These are phyloP conservation scores for Micrastur ruficollis DNA, from an alignment of 2,797 vertebrate genomes.

Conservation along the genomic window DNA sequence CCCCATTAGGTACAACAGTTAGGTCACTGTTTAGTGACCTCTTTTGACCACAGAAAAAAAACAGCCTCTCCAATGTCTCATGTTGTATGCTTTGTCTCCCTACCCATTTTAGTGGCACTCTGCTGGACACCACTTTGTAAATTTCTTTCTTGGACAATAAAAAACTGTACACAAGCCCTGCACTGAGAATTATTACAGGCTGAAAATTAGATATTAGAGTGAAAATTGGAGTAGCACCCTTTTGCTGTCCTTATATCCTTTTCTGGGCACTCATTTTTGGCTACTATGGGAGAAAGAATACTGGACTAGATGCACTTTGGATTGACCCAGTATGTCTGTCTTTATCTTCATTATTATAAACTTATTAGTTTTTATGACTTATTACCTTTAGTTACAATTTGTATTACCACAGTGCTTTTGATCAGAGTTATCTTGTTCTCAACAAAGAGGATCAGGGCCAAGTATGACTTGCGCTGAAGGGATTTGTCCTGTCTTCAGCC, in stretches of 20 bases:
- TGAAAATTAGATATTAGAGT: not conserved
- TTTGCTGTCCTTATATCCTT: not conserved
- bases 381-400: not conserved
- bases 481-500: not conserved
- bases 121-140: not conserved
- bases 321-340: not conserved
- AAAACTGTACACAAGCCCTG: not conserved
- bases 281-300: not conserved
- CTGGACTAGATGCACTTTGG: not conserved
- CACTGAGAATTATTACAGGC: not conserved
- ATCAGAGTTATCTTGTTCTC: not conserved
- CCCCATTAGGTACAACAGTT: not conserved
- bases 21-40: not conserved
- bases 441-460: not conserved
- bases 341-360: not conserved
- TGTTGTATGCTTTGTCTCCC: not conserved
- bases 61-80: not conserved
- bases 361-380: not conserved
- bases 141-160: not conserved
- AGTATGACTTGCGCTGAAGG: not conserved
- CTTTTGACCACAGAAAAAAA: not conserved
- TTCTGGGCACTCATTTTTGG: not conserved
- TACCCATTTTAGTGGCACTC: not conserved
- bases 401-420: not conserved
- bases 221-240: not conserved